Evolutionary conservation across 2,888 invertebrate species (phyloP), one percentile per base, ranked within the genome.

Genomic region (Muscina levida): DNA sequence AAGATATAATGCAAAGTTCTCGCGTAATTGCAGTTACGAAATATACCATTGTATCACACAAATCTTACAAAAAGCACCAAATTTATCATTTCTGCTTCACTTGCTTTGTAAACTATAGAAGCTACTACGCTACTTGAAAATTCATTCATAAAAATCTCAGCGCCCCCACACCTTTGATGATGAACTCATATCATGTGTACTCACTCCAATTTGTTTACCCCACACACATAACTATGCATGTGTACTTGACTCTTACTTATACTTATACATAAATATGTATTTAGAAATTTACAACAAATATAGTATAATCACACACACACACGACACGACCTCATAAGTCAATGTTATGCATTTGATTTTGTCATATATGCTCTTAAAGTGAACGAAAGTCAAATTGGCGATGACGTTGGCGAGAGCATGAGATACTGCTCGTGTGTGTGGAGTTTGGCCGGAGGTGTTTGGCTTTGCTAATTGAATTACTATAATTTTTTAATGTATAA

Each of bases 71-170:
- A n/a, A n/a, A 3, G 31, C 8, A 31, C 31, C 31, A 31, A 31
- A 15, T 48, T 15, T 1, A 48, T 48, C 13, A 17, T 31, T 31
- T n/a, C 48, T 48, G 48, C n/a, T n/a, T n/a, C n/a, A n/a, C n/a
- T n/a, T n/a, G n/a, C n/a, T n/a, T n/a, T n/a, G n/a, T n/a, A n/a
- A n/a, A n/a, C n/a, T n/a, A n/a, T n/a, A n/a, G n/a, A n/a, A n/a
- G n/a, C n/a, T n/a, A n/a, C 57, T 59, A 31, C 59, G 42, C 42
- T 74, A 77, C 71, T 81, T 74, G 73, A 19, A 70, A 80, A 68
- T 77, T 81, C 81, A 81, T 81, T 81, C 81, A 81, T 81, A 81
- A 81, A 80, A 81, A 77, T 81, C 74, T 77, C 67, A 67, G 77
- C 77, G 77, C 81, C 81, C 81, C 81, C 74, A 77, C 80, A 8